Base-by-base conservation (phyloP, 2,888 invertebrate genomes). In the Emmelina monodactyla region DNA sequence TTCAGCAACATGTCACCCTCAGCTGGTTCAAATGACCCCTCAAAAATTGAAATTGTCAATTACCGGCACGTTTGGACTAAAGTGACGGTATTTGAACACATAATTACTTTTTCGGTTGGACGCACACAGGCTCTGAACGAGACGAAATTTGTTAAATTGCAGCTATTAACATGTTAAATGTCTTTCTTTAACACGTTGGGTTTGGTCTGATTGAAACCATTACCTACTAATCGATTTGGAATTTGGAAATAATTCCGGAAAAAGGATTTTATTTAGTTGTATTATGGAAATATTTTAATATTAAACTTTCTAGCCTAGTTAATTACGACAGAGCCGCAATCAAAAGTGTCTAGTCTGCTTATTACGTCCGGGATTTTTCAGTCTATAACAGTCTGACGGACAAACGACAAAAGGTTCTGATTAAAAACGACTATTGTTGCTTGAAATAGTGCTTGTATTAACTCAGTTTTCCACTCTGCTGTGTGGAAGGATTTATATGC, bases 71-170 rank as follows among this genome's bases (percentile, higher is more conserved):
- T 58, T 57, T 65, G 61, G 63, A 41, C 46, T 43, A 66, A 72
- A 78, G 70, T 76, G 75, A 72, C 65, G 68, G 71, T 76, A 73
- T 79, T 78, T 73, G 58, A 64, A 58, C 59, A 58, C 63, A 73
- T 75, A 76, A 79, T 78, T 76, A 69, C 75, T 73, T 79, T 79
- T 76, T 71, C 76, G 68, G 75, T 58, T 70, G 73, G 61, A 62
- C 67, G 75, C 66, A 68, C 76, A 58, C 55, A 50, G 43, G 48
- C 55, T 50, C 43, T 52, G 55, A n/a, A n/a, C 47, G 53, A 59
- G 53, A 55, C 57, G 58, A 66, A 71, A 72, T 76, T 75, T 70
- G 71, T 71, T 71, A 67, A 72, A 76, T 72, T 66, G 65, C 55
- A 42, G 56, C 72, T 64, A 76, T 76, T 71, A 70, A 68, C 66